Evolutionary conservation across 2,797 vertebrate genomes (phyloP), one percentile per base, ranked within the genome.

Genomic region (Pseudocheirus occidentalis): DNA sequence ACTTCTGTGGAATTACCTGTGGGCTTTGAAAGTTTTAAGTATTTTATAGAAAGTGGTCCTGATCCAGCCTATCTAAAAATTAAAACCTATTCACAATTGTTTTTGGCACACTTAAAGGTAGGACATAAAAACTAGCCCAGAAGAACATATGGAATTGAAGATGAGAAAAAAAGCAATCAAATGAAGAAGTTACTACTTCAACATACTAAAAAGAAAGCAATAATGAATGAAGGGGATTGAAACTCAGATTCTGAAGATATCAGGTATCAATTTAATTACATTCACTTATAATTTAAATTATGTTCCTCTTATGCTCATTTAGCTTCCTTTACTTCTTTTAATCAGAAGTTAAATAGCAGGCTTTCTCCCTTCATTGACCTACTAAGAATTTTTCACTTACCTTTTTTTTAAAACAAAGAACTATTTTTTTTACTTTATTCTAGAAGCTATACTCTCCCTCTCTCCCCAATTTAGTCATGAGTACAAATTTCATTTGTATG

Each of bases 31-130:
- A 81, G 24, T 21, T 46, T 2, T 24, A 34, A 40, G 6, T 9
- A 81, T 46, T 81, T 46, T 10, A 46, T 46, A 46, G 21, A 81
- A 40, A 46, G 3, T 46, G n/a, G 73, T 46, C 40, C 73, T 24
- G 40, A 81, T 46, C 21, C 46, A n/a, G 46, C 6, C 46, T 24
- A 24, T 27, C 27, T 54, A 91, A 90, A 62, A 62, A 95, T 56
- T 16, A 55, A 92, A 93, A 92, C 46, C 94, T 94, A 87, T 93
- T 97, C 91, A 95, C 16, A 28, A 91, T 95, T 73, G 92, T 56
- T 96, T 53, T 93, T 55, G n/a, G 56, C 34, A 16, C 12, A n/a
- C 28, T 9, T 66, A 91, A 96, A 97, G 66, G 29, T 87, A 93
- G 94, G 95, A 91, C 28, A 55, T 81, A 56, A 31, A 46, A 94